These are phyloP conservation scores for Plecotus auritus DNA, from an alignment of 2,113 vertebrate species.

Conservation along the genomic window DNA sequence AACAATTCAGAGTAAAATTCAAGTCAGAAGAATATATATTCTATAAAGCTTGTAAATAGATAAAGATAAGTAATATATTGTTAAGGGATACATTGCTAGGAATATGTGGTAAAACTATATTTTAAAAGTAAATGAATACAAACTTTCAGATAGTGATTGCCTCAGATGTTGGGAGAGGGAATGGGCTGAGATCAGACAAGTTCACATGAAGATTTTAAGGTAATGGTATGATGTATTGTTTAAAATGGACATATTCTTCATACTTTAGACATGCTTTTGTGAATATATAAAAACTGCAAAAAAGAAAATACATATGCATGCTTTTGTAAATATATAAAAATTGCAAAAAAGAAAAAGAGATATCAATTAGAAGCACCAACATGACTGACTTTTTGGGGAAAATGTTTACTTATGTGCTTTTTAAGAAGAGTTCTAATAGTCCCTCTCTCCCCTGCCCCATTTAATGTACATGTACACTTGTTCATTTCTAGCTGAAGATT, in stretches of 20 bases:
- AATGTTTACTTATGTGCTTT: background rate
- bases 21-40: background rate
- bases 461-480: no score
- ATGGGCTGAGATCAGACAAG: background rate
- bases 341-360: background rate
- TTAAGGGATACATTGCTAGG: background rate
- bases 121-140: background rate
- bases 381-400: background rate
- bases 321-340: background rate
- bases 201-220: background rate
- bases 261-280: background rate
- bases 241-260: background rate
- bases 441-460: background rate
- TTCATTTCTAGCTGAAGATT: background rate
- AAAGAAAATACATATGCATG: background rate
- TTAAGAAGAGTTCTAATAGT: background rate
- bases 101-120: background rate
- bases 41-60: background rate
- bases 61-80: background rate
- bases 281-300: background rate
- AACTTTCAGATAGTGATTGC: background rate
- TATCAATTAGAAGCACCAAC: background rate
- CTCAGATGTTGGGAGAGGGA: background rate
- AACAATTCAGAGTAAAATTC: background rate
- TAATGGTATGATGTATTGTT: background rate